Evolutionary conservation across 2,888 invertebrate species (phyloP).

Genomic region (Patella depressa): DNA sequence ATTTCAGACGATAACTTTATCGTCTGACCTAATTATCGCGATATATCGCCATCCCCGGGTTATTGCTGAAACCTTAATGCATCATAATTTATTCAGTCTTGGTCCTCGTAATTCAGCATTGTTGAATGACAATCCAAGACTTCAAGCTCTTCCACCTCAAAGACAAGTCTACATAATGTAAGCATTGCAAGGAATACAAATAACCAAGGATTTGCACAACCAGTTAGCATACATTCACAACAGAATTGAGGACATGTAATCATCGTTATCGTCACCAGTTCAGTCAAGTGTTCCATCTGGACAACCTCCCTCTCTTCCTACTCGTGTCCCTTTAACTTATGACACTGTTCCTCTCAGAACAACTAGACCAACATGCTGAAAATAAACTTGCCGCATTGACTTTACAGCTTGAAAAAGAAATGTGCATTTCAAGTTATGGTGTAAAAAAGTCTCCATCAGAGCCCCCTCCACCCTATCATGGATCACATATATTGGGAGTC

Average conservation of each 20-base stretch:
- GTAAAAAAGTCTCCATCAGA: conserved; percentile 15
- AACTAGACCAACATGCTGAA: conserved; percentile 61
- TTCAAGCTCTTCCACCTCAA: conserved; percentile 48
- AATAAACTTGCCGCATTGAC: conserved; percentile 52
- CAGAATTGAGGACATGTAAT: conserved; percentile 26
- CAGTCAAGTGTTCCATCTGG: conserved; percentile 14
- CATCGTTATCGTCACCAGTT: conserved; percentile 16
- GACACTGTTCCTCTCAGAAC: conserved; percentile 43
- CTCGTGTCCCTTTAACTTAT: conserved; percentile 52
- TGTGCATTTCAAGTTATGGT: background rate
- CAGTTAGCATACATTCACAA: conserved; percentile 16
- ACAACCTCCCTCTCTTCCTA: conserved; percentile 53
- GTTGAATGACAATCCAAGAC: conserved; percentile 50
- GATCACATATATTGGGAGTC: conserved; percentile 66
- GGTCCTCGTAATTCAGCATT: conserved; percentile 39
- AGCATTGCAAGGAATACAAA: background rate
- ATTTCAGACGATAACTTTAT: too few relatives aligned
- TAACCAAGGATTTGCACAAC: conserved; percentile 4
- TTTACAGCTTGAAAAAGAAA: conserved; percentile 33
- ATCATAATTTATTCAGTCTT: conserved; percentile 37
- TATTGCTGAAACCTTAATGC: too few relatives aligned
- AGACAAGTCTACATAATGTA: conserved; percentile 32
- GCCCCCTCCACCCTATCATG: conserved; percentile 69
- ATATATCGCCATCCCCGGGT: too few relatives aligned
- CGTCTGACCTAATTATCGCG: too few relatives aligned